These are phyloP conservation scores for Epirrhoe tristata DNA, from an alignment of 2,888 invertebrate genomes.

Conservation along the genomic window DNA sequence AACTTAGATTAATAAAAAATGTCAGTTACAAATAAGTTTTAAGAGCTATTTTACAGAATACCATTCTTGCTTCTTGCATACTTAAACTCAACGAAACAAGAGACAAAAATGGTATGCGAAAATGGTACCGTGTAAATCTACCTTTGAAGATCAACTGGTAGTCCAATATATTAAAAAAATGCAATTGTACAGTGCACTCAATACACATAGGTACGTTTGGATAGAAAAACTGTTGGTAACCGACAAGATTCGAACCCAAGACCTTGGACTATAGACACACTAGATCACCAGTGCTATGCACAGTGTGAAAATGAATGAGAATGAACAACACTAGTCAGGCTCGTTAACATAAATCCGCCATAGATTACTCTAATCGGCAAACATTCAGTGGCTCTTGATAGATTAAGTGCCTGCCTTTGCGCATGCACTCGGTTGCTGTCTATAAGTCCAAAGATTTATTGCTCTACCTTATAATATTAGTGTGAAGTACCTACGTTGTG, in stretches of 20 bases:
- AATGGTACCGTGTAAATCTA: no score
- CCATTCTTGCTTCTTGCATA: no score
- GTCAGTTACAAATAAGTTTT: no score
- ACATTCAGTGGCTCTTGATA: conserved; percentile 24
- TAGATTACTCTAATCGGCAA: conserved; percentile 29
- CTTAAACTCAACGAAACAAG: no score
- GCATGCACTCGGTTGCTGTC: conserved; percentile 1
- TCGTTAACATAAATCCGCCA: conserved; percentile 27
- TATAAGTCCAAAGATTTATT: not conserved
- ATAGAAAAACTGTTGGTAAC: not conserved
- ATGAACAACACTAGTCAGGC: conserved; percentile 23
- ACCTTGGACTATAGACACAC: not conserved
- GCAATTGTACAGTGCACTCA: no score
- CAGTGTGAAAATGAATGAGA: conserved; percentile 16
- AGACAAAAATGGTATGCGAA: no score
- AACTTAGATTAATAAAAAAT: not conserved
- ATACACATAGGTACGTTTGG: no score
- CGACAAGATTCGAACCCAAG: not conserved
- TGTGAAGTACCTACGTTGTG: no score
- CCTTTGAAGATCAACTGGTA: no score
- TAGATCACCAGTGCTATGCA: not conserved
- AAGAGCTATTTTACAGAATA: no score
- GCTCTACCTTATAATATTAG: no score
- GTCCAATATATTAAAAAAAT: no score
- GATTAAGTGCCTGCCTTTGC: conserved; percentile 20